These are phyloP conservation scores for Hippocampus zosterae DNA, from an alignment of 2,113 vertebrate genomes.

Conservation along the genomic window DNA sequence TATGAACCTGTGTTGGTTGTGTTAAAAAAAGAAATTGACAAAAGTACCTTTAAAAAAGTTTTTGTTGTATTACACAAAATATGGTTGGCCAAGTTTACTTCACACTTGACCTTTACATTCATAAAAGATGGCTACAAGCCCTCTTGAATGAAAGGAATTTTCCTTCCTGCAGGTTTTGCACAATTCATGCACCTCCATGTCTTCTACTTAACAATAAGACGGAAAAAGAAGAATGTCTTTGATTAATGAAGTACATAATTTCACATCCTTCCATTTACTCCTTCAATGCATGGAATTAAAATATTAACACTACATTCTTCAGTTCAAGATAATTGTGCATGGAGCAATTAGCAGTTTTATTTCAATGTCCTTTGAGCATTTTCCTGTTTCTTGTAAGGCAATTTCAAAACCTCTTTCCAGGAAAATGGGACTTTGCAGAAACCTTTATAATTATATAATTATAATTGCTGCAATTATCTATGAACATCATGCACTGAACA, in stretches of 20 bases:
- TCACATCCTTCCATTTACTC: neutral
- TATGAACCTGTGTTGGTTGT: too few species aligned
- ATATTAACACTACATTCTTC: neutral
- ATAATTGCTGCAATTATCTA: neutral
- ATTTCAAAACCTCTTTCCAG: neutral
- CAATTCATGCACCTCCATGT: neutral
- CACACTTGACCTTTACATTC: neutral
- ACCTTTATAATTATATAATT: neutral
- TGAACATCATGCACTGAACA: neutral
- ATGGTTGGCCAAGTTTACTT: too few species aligned
- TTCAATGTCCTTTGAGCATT: neutral
- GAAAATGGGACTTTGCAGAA: neutral
- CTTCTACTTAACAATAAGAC: neutral
- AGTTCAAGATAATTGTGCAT: neutral
- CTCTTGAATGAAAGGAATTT: neutral
- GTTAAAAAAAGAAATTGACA: too few species aligned
- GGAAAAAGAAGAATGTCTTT: constrained; percentile 1
- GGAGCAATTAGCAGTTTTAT: neutral
- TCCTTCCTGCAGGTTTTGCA: neutral
- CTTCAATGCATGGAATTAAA: neutral
- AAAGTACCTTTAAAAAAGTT: too few species aligned
- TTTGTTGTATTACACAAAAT: too few species aligned
- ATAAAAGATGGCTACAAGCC: neutral
- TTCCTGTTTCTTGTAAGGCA: neutral
- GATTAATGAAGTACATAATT: constrained; percentile 3